A percentile compares a stretch with the other conserved stretches of the same genome.
Conservation (phyloP, 1,140 invertebrate genomes). For the Drosophila repletoides region DNA sequence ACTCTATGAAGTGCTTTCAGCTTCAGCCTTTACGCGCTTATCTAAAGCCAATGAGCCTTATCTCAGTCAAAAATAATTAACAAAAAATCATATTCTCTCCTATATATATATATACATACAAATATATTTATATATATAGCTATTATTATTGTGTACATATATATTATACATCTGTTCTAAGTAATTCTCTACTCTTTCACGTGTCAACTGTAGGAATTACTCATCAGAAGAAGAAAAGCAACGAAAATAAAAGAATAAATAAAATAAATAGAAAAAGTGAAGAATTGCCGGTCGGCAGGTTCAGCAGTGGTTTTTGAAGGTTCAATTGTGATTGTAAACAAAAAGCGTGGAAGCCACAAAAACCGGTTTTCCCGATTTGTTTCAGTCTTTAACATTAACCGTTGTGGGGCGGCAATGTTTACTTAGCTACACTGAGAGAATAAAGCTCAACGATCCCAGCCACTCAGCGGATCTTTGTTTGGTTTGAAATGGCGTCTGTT, state of each 20-base stretch:
- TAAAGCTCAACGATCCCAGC: no score
- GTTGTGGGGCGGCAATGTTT: constrained; percentile 39
- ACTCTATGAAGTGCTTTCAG: not conserved
- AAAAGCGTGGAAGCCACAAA: constrained; percentile 8
- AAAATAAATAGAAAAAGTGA: constrained; percentile 20
- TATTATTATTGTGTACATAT: no score
- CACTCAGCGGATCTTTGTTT: no score
- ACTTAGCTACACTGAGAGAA: no score
- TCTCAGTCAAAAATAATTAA: constrained; percentile 9
- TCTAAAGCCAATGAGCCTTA: constrained; percentile 10
- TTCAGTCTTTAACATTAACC: constrained; percentile 17
- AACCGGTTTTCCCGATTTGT: constrained; percentile 33
- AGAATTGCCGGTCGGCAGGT: not conserved
- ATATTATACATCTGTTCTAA: not conserved
- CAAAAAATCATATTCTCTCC: no score
- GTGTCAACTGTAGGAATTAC: constrained; percentile 7
- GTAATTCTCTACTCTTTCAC: not conserved
- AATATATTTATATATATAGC: no score
- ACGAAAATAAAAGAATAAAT: not conserved
- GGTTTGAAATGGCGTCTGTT: no score
- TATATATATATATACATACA: no score
- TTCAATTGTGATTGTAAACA: constrained; percentile 42
- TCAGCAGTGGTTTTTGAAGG: constrained; percentile 22
- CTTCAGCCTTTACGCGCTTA: constrained; percentile 5
- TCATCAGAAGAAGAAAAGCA: constrained; percentile 1